Conservation (phyloP, 2,888 invertebrate genomes). For the Apeira syringaria region DNA sequence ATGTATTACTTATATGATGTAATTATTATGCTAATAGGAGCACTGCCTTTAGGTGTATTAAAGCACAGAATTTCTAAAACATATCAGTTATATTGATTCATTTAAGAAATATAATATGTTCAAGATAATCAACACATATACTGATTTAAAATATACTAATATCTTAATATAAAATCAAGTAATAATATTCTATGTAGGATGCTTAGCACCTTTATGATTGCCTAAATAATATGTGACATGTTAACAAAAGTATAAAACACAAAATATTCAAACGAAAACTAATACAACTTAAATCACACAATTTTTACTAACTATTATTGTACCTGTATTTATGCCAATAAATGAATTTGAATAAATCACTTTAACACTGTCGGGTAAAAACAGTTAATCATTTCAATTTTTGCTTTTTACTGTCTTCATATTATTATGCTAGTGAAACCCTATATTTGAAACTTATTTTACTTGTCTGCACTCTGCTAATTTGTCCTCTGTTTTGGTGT, state of each 20-base stretch:
- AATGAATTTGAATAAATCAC: no score
- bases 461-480: constrained; percentile 63
- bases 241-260: constrained; percentile 1
- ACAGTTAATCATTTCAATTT: constrained; percentile 9
- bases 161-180: background rate
- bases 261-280: background rate
- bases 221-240: constrained; percentile 24
- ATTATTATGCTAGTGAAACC: background rate
- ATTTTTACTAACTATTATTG: no score
- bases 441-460: constrained; percentile 1
- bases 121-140: background rate
- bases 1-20: constrained; percentile 23
- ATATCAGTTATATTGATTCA: constrained; percentile 30
- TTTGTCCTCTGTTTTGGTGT: constrained; percentile 64
- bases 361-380: no score
- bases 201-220: constrained; percentile 38
- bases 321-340: no score
- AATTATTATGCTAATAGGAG: constrained; percentile 37
- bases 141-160: no score
- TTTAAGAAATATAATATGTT: constrained; percentile 11
- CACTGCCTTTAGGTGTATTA: constrained; percentile 49
- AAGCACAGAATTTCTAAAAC: constrained; percentile 36
- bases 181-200: background rate
- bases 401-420: no score
- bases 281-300: constrained; percentile 9